phyloP scores from a whole-genome alignment of 1,140 invertebrate genomes.

The Kradibia gibbosae region DNA sequence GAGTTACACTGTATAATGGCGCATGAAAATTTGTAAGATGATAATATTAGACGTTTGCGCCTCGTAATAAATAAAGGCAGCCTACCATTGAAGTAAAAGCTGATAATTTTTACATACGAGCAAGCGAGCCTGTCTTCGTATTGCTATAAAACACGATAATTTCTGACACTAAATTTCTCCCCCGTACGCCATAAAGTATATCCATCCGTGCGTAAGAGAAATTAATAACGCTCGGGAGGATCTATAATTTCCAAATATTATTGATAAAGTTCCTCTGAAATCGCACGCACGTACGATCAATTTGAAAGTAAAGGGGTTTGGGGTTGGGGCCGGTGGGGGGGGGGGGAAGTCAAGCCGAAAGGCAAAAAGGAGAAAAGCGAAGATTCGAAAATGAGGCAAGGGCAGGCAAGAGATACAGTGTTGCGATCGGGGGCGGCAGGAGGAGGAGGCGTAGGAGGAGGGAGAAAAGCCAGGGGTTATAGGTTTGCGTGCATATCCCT shows the following conservation, averaged over 20 bases:
- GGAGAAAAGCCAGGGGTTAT: slow-evolving; percentile 56
- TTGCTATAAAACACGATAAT: slow-evolving; percentile 6
- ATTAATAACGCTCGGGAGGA: neutral
- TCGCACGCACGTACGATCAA: slow-evolving; percentile 4
- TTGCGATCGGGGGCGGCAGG: too few relatives aligned
- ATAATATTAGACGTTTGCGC: neutral
- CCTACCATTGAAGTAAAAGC: neutral
- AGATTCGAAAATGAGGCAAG: neutral
- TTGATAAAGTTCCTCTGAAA: slow-evolving; percentile 11
- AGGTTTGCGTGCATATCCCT: slow-evolving; percentile 52
- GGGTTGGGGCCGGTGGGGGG: neutral
- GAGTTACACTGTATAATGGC: neutral
- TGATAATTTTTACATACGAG: neutral
- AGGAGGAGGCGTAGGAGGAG: too few relatives aligned
- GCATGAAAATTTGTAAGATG: neutral
- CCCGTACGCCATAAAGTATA: neutral
- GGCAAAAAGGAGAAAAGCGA: neutral
- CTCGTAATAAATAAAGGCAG: neutral
- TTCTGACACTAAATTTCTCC: neutral
- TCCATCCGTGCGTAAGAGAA: neutral
- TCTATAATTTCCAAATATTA: slow-evolving; percentile 22
- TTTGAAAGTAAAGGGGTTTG: neutral
- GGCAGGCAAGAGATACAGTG: neutral
- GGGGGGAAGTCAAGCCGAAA: neutral
- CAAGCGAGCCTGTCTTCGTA: neutral